Base-by-base conservation (phyloP, 1,140 invertebrate genomes). In the Drosophila suzukii region DNA sequence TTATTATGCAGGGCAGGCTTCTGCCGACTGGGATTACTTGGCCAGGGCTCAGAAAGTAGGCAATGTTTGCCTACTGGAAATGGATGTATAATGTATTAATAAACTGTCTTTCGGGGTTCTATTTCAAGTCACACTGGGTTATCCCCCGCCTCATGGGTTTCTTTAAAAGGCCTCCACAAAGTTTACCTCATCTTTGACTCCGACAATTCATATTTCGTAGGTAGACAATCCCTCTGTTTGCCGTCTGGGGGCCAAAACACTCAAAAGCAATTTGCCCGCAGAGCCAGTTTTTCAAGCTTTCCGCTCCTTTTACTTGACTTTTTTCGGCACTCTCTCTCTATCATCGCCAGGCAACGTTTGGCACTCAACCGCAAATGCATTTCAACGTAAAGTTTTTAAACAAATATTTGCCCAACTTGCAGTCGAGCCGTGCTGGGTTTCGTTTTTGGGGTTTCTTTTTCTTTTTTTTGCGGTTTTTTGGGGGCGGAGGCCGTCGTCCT, bases 381-480 rank as follows among this genome's bases (percentile, higher is more conserved):
- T 89, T 89, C 84, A 89, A 89, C 85, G 84, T 81, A 89, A 89
- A 89, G 85, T 89, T 89, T 89, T 89, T 84, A 90, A 90, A 81
- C 81, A 89, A 91, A 91, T 91, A 91, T 91, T 91, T 91, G 88
- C 80, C 66, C 88, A 90, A 90, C 63, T 90, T 89, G 81, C 80
- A 80, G 84, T 56, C 80, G 38, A 47, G 49, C 59, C 76, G 41
- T 44, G 47, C 53, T 68, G 43, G 47, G 47, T 53, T 57, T 59
- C 32, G 32, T 34, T 34, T 57, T 74, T 61, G 38, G 39, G 54
- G 43, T 46, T 46, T 53, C 58, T 61, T 83, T 61, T 61, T 80
- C 56, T 65, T 80, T 77, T 65, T 61, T 59, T 54, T 49, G n/a
- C n/a, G n/a, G n/a, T 44, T 32, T 51, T 41, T 55, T 58, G 53